These are phyloP conservation scores for Campylomormyrus tamandua DNA, from an alignment of 2,113 vertebrate species.

Conservation along the genomic window DNA sequence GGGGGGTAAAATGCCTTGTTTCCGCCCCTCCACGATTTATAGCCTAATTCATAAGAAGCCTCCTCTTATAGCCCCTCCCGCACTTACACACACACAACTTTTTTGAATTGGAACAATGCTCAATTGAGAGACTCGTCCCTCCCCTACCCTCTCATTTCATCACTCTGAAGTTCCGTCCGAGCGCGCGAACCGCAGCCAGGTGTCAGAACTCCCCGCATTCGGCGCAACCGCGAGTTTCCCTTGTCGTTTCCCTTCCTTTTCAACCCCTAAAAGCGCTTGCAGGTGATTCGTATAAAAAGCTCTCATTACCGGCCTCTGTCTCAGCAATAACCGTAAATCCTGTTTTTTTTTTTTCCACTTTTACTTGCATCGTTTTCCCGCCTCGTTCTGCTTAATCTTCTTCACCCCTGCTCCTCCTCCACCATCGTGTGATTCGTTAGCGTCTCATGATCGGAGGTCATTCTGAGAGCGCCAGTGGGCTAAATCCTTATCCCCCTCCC, in stretches of 20 bases:
- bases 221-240: constrained; percentile 34
- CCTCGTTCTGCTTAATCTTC: not conserved
- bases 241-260: constrained; percentile 36
- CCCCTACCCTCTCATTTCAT: constrained; percentile 34
- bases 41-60: not conserved
- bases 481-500: not conserved
- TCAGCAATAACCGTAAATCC: not conserved
- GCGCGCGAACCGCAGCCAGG: constrained; percentile 51
- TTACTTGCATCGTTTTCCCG: not conserved
- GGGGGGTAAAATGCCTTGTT: not conserved
- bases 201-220: constrained; percentile 50
- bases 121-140: constrained; percentile 27
- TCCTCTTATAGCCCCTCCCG: not conserved
- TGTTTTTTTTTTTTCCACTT: not conserved
- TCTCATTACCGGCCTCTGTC: constrained; percentile 23
- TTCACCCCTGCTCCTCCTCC: not conserved
- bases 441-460: not conserved
- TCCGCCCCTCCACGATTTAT: not conserved
- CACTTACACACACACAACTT: constrained; percentile 14
- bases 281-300: constrained; percentile 38
- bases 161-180: constrained; percentile 19
- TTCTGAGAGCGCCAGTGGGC: not conserved
- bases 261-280: constrained; percentile 40
- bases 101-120: constrained; percentile 30
- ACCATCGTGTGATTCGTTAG: not conserved